phyloP scores from a whole-genome alignment of 2,113 vertebrate genomes.

The Lophius piscatorius region DNA sequence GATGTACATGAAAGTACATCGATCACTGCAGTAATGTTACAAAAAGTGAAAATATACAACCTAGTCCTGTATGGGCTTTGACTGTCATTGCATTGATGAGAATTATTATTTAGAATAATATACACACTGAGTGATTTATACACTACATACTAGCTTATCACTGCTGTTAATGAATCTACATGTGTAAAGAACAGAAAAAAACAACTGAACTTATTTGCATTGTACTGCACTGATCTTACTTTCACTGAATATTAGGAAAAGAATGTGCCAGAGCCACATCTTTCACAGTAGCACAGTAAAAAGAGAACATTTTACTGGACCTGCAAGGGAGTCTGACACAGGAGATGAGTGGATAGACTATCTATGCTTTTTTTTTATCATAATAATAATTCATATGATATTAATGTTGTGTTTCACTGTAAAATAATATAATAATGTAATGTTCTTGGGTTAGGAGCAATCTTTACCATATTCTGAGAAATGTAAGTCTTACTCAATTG shows the following conservation, averaged over 20 bases:
- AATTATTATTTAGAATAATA: constrained; percentile 47
- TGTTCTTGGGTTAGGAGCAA: too few species aligned
- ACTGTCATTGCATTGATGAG: constrained; percentile 61
- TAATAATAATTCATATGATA: too few species aligned
- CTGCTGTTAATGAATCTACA: constrained; percentile 18
- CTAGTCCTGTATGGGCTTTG: constrained; percentile 14
- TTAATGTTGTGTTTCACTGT: constrained; percentile 9
- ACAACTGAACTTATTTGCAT: constrained; percentile 46
- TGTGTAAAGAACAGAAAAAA: constrained; percentile 27
- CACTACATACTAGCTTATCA: constrained; percentile 44
- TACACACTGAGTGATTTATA: constrained; percentile 11
- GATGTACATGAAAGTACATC: constrained; percentile 7
- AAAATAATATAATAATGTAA: not conserved
- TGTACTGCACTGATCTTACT: constrained; percentile 45
- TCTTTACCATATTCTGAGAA: too few species aligned
- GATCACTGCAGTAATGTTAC: constrained; percentile 13
- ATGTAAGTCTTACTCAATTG: too few species aligned
- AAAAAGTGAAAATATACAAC: constrained; percentile 28
- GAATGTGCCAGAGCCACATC: constrained; percentile 17
- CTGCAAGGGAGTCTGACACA: constrained; percentile 31
- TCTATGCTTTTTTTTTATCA: constrained; percentile 29
- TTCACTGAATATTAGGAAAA: constrained; percentile 23
- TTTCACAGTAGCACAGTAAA: constrained; percentile 66
- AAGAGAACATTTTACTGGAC: constrained; percentile 24
- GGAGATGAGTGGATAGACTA: not conserved